Base-by-base conservation (phyloP, 2,797 vertebrate species). In the Aselliscus stoliczkanus region DNA sequence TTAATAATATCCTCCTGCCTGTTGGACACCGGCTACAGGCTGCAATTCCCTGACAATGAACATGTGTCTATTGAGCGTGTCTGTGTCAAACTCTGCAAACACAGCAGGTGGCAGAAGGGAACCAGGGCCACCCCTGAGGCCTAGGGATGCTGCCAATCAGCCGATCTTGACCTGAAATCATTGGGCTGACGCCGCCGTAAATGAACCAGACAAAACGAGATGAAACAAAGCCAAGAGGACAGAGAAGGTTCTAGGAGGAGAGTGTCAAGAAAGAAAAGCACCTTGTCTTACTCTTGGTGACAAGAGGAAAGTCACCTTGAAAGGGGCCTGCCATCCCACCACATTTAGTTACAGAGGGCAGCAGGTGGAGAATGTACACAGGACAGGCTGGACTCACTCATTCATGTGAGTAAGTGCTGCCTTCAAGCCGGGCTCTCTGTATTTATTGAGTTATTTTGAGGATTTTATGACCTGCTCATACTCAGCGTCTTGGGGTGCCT, bases 31-130 rank as follows among this genome's bases (percentile, higher is more conserved):
- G 84, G 64, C 47, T 13, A 54, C 3, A 11, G 47, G 52, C 7
- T 15, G 8, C 12, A 20, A 56, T 23, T 60, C 79, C 60, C 31
- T 39, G 29, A 67, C 11, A 21, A 77, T 0, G 27, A 10, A 12
- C 17, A 4, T 5, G 1, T 1, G 21, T 8, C 12, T 18, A 0
- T n/a, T 18, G 31, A 31, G 54, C 0, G 0, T 25, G 88, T 50
- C 54, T 1, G 17, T 37, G 39, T 76, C 44, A 52, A 20, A 23
- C 15, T 83, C 56, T 37, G 34, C 31, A 67, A 23, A 47, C 4
- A 69, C 15, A 13, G 7, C 15, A 18, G n/a, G 14, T 37, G 6
- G n/a, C 20, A 85, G 11, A 29, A 18, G 37, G 31, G 44, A 47
- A 47, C 82, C 11, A 7, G 17, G 50, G 31, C 65, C 21, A 2